These are phyloP conservation scores for Litoditis marina DNA, from an alignment of 2,888 invertebrate species.

Conservation along the genomic window DNA sequence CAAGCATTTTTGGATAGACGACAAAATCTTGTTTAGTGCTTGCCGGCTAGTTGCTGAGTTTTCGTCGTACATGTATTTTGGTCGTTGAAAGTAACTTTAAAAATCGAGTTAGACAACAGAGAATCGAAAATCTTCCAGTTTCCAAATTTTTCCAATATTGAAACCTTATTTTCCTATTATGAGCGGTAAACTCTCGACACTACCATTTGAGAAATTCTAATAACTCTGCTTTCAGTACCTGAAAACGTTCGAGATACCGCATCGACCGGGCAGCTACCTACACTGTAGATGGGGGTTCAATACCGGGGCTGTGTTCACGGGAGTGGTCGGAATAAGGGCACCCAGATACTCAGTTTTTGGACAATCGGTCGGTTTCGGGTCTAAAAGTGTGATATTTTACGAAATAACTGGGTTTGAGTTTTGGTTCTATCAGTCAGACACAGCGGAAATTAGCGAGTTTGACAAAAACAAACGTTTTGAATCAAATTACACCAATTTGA, in stretches of 20 bases:
- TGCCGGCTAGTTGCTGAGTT: background rate
- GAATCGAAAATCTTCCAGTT: too few species aligned
- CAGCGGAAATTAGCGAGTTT: too few species aligned
- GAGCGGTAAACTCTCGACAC: too few species aligned
- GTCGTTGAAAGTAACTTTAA: slow-evolving; percentile 4
- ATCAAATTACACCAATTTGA: too few species aligned
- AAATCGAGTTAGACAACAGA: too few species aligned
- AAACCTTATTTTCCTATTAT: too few species aligned
- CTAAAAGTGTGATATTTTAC: too few species aligned
- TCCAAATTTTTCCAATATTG: too few species aligned
- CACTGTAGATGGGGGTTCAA: slow-evolving; percentile 61
- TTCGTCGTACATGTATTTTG: background rate
- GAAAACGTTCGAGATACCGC: slow-evolving; percentile 56
- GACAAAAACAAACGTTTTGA: too few species aligned
- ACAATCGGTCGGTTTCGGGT: slow-evolving; percentile 48
- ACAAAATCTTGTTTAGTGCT: background rate
- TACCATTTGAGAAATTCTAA: too few species aligned
- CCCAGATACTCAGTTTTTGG: slow-evolving; percentile 60
- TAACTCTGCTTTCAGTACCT: slow-evolving; percentile 39
- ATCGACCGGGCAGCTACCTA: slow-evolving; percentile 51
- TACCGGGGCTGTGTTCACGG: slow-evolving; percentile 57
- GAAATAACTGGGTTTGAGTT: too few species aligned
- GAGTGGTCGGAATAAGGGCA: slow-evolving; percentile 57
- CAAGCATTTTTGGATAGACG: background rate
- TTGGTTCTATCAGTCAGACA: too few species aligned